Evolutionary conservation across 2,797 vertebrate genomes (phyloP), one percentile per base, ranked within the genome.

Genomic region (Cyclopterus lumpus): DNA sequence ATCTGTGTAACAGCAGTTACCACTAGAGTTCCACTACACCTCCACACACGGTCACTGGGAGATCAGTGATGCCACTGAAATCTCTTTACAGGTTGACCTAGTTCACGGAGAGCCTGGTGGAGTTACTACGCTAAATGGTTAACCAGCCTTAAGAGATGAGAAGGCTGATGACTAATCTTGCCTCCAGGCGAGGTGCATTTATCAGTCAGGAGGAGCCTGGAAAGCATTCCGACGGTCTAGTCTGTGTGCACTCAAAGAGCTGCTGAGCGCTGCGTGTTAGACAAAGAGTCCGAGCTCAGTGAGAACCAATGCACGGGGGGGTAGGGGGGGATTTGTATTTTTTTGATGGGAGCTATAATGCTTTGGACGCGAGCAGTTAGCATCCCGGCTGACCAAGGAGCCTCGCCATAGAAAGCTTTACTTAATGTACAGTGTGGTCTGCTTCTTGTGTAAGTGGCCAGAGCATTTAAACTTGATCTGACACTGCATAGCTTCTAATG

Each of bases 141-240:
- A 88, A 86, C 75, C 68, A 72, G 80, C 76, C 77, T 88, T 71
- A 71, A 76, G 78, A 83, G 73, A 84, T 67, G 68, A 85, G 69
- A 65, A 77, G 77, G 73, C 72, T 48, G 74, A 22, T 67, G 82
- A 79, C 58, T 84, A 83, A 89, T 85, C 77, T 44, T 55, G 73
- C 80, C 86, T 75, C 28, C 22, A 79, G 86, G 86, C 88, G 73
- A 60, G 55, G 67, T 78, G 57, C 75, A 83, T 76, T 83, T 79
- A 85, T 89, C 81, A 71, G 76, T 62, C 15, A n/a, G 71, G 42
- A 34, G 67, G 54, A 76, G 73, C 66, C 32, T 61, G 42, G 70
- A 64, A 79, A 72, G 79, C 36, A 42, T 82, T 69, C 24, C n/a
- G 54, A 7, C 60, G 60, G 40, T 72, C 46, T 15, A 2, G 55